Evolutionary conservation across 1,140 invertebrate genomes (phyloP), one percentile per base, ranked within the genome.

Genomic region (Dryas iulia): DNA sequence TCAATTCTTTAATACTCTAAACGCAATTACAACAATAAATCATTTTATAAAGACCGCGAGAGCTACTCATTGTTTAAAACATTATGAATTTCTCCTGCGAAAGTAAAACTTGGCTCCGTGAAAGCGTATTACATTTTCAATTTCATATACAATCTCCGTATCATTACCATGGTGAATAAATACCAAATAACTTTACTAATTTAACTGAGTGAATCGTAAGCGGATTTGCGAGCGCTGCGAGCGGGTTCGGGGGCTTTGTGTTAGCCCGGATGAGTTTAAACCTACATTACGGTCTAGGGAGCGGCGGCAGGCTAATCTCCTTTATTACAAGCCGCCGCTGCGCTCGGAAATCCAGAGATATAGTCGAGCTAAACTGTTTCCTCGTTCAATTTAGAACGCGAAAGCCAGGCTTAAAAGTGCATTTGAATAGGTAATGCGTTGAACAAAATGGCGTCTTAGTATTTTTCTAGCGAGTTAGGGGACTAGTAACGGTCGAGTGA

Each of bases 401-500:
- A 77, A 68, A 83, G 74, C 73, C 69, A 61, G 70, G 60, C 64
- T 76, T 35, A 66, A 72, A 83, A 83, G 79, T 81, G 77, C 82
- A 85, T 81, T 81, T 67, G 75, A 59, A 76, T 73, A 71, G 71
- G 71, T 68, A 73, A 78, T 78, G 67, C 63, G 53, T 74, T 72
- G 31, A 76, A 75, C 82, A 89, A 87, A 81, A 86, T 84, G 81
- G 84, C 85, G 83, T 84, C 83, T 82, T 86, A 88, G 83, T 87
- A 89, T 89, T 89, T 89, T 91, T 89, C 86, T 91, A 89, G 84
- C 64, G 76, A 82, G 84, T 86, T 86, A 89, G 89, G 87, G 87
- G 86, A 88, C 84, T 86, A 88, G 89, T 87, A 91, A 91, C 89
- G 89, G 89, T 91, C 89, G 89, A 87, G 79, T 79, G 89, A 86